Evolutionary conservation across 2,888 invertebrate species (phyloP).

Genomic region (Aricia artaxerxes): DNA sequence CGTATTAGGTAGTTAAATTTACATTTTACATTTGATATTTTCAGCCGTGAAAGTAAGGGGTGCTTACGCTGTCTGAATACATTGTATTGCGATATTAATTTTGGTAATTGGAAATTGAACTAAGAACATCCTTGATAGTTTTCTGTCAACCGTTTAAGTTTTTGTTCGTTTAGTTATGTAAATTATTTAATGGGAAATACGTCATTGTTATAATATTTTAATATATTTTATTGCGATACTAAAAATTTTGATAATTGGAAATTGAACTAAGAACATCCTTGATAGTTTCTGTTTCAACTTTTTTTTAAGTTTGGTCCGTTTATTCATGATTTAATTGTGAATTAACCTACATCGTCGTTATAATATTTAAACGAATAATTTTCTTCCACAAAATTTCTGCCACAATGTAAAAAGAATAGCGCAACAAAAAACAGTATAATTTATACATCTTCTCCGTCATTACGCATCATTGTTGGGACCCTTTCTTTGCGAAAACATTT

Average conservation of each 20-base stretch:
- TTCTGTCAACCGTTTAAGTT: not conserved
- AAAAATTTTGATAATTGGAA: not conserved
- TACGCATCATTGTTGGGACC: not conserved
- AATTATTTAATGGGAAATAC: no score
- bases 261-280: not conserved
- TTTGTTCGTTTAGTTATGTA: no score
- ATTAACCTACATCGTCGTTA: not conserved
- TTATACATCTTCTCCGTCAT: constrained; percentile 24
- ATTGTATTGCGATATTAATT: not conserved
- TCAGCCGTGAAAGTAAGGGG: constrained; percentile 69
- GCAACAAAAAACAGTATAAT: constrained; percentile 2
- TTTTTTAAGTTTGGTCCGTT: no score
- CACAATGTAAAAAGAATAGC: not conserved
- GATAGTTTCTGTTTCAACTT: no score
- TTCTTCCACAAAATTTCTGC: not conserved
- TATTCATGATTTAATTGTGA: no score
- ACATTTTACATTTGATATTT: constrained; percentile 78
- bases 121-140: not conserved
- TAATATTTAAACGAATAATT: not conserved
- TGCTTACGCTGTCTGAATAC: constrained; percentile 58
- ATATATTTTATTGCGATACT: constrained; percentile 40
- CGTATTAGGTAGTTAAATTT: constrained; percentile 79
- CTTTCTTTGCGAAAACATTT: constrained; percentile 25
- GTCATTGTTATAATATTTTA: constrained; percentile 29
- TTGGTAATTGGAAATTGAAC: not conserved